Base-by-base conservation (phyloP, 2,113 vertebrate species). In the Mus spicilegus region DNA sequence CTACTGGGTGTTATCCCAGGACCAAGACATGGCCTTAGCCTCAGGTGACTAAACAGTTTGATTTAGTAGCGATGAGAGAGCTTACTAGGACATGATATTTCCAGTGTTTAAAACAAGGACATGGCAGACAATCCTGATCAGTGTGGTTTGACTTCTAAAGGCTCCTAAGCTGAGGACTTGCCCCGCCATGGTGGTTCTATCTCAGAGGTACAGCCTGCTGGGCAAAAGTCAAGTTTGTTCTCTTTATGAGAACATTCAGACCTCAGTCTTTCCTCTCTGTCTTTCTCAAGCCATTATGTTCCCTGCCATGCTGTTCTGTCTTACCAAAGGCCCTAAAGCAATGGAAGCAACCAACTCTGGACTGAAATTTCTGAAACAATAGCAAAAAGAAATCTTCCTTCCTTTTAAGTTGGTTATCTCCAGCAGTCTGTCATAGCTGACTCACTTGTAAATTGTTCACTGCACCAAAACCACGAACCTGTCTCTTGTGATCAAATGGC, bases 61-160 rank as follows among this genome's bases (percentile, higher is more conserved):
- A 4, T 3, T 80, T 39, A 6, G 14, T 61, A 2, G 0, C 4
- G 22, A 20, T 28, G 3, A n/a, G 14, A 20, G 2, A 22, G 8
- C 77, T 76, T 42, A 54, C 63, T 4, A 6, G 33, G 24, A 77
- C 20, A 30, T 49, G n/a, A 17, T 36, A 51, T 0, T 26, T 46
- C 24, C 30, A 28, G 2, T 13, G 39, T 39, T 28, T 10, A 65
- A 69, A 89, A 67, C 5, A 0, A 0, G 51, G 20, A 76, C 19
- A 20, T 9, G 22, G 20, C 0, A 2, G 24, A 42, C n/a, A 69
- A 82, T 33, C 6, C 3, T 4, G 5, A 16, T 0, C 1, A 16
- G 2, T 30, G 26, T 86, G 61, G 14, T 67, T 67, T 46, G 7
- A 8, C 14, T 86, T 19, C 84, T 9, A 22, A 86, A 49, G 24